Base-by-base conservation (phyloP, 1,140 invertebrate species). In the Achatina immaculata region DNA sequence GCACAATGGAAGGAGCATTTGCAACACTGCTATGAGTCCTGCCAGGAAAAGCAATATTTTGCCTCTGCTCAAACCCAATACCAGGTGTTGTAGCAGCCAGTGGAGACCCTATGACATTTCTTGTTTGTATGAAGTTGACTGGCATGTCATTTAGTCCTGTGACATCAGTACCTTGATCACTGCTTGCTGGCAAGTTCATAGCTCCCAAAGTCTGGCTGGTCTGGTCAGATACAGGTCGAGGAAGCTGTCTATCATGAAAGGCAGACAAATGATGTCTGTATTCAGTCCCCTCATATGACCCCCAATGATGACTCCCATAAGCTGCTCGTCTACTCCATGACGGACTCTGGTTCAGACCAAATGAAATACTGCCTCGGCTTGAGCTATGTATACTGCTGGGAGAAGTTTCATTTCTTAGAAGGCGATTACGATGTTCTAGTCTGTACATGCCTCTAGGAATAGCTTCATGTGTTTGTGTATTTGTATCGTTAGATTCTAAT, bases 81-180 rank as follows among this genome's bases (percentile, higher is more conserved):
- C 48, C 21, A 55, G 48, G 7, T 55, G 48, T 55, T 55, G 24
- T 21, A 14, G 48, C 16, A 19, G 16, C 48, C 58, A 31, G 58
- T 21, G n/a, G n/a, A 62, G 58, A 16, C 58, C 31, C 58, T 62
- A 31, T 6, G 3, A 2, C 3, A 62, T 2, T 62, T 11, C 28
- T 28, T 62, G 58, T 62, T 34, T 31, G 58, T 19, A 34, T 6
- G 6, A 62, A 28, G 28, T 62, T 28, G 2, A 31, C n/a, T 62
- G 58, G 58, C 31, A 28, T 16, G 6, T 42, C 68, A 42, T 43
- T 42, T 11, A 85, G 80, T 14, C 81, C 83, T 36, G 62, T 78
- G 0, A 86, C 81, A 80, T 84, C 85, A 42, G 81, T 84, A 48
- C 84, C 83, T 48, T 83, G 80, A 51, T 85, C 85, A 68, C 71